Evolutionary conservation across 2,888 invertebrate genomes (phyloP).

Genomic region (Leucozona laternaria): DNA sequence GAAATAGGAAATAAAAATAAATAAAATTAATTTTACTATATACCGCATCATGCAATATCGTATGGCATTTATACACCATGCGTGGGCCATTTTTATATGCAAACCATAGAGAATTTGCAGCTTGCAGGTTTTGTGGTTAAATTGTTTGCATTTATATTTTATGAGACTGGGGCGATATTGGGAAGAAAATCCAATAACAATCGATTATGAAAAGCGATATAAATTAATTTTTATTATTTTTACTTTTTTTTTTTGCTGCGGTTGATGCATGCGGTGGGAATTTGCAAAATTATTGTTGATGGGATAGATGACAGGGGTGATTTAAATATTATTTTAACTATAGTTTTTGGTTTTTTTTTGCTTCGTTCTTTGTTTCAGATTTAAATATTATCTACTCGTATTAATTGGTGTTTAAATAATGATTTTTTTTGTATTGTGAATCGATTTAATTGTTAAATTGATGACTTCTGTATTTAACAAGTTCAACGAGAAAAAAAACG

Average conservation of each 20-base stretch:
- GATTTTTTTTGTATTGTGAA: not conserved
- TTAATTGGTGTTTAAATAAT: not conserved
- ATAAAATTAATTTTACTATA: slow-evolving; percentile 7
- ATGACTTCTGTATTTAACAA: not conserved
- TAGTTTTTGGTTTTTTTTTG: not conserved
- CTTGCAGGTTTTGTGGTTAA: slow-evolving; percentile 20
- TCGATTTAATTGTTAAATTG: not conserved
- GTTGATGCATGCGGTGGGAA: slow-evolving; percentile 9
- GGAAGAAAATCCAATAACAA: slow-evolving; percentile 54
- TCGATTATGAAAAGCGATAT: slow-evolving; percentile 39
- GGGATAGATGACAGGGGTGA: slow-evolving; percentile 12
- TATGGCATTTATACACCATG: not conserved
- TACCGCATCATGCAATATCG: not conserved
- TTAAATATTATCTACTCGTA: not conserved
- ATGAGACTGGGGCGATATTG: slow-evolving; percentile 1
- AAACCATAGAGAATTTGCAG: not conserved
- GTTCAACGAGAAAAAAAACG: too few species aligned
- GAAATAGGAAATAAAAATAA: slow-evolving; percentile 17
- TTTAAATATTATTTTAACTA: slow-evolving; percentile 25
- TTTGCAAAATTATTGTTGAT: slow-evolving; percentile 17
- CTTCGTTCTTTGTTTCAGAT: not conserved
- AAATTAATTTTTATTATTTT: slow-evolving; percentile 63
- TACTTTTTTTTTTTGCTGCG: not conserved
- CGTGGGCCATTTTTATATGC: not conserved
- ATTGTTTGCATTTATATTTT: slow-evolving; percentile 27